Conservation (phyloP, 2,113 vertebrate species). For the Onychorhynchus coronatus region DNA sequence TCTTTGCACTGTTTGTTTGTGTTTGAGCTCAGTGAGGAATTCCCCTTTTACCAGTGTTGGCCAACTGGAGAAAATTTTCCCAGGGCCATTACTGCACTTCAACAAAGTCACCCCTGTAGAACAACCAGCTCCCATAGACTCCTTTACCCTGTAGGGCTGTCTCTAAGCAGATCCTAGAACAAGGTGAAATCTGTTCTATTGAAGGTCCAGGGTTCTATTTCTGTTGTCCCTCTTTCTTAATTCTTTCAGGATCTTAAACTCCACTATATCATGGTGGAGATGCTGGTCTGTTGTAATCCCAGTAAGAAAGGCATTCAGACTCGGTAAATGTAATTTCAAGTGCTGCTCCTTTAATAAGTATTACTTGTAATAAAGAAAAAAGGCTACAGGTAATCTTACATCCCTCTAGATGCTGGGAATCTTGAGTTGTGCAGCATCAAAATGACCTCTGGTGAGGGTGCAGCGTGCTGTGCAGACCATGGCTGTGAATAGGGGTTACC, state of each 20-base stretch:
- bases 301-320: neutral
- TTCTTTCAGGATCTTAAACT: neutral
- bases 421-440: neutral
- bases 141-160: neutral
- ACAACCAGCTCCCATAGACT: neutral
- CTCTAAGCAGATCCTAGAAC: neutral
- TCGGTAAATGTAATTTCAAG: neutral
- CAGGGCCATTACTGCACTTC: neutral
- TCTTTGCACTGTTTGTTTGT: neutral
- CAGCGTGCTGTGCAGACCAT: neutral
- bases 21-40: neutral
- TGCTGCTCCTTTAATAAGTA: neutral
- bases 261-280: neutral
- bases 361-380: neutral
- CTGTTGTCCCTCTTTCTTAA: neutral
- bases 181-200: neutral
- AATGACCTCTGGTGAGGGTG: neutral
- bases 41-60: neutral
- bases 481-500: neutral
- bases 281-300: neutral
- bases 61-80: neutral
- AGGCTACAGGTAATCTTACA: neutral
- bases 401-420: neutral
- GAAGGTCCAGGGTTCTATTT: neutral
- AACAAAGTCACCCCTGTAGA: neutral